These are phyloP conservation scores for Atethmia centrago DNA, from an alignment of 2,888 invertebrate species.

Conservation along the genomic window DNA sequence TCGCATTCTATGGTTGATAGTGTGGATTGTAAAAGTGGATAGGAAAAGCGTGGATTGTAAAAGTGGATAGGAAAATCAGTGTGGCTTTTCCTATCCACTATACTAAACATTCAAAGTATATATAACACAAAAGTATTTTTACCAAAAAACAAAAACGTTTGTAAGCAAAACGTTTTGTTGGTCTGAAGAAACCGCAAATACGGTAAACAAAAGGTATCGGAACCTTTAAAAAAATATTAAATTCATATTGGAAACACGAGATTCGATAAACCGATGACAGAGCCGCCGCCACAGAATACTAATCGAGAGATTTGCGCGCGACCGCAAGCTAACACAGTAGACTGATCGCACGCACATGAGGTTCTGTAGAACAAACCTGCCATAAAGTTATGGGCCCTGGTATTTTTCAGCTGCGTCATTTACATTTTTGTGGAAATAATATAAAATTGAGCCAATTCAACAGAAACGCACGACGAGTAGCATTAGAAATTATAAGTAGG, in stretches of 20 bases:
- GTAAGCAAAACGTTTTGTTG: conserved; percentile 54
- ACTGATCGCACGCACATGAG: conserved; percentile 61
- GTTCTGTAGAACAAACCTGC: conserved; percentile 53
- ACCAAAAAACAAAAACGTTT: conserved; percentile 39
- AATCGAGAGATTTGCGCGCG: conserved; percentile 81
- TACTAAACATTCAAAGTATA: conserved; percentile 1
- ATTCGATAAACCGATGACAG: conserved; percentile 80
- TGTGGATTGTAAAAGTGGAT: no score
- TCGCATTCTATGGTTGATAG: no score
- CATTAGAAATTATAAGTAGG: not conserved
- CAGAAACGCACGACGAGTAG: not conserved
- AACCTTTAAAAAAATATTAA: conserved; percentile 71
- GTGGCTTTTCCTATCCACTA: no score
- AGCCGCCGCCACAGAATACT: conserved; percentile 81
- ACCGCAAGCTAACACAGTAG: conserved; percentile 77
- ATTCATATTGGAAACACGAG: conserved; percentile 77
- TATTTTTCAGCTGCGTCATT: conserved; percentile 21
- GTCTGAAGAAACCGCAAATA: conserved; percentile 70
- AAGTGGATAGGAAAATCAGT: no score
- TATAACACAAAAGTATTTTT: conserved; percentile 12
- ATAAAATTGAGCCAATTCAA: not conserved
- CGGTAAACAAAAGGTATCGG: conserved; percentile 71
- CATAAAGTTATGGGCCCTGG: conserved; percentile 55
- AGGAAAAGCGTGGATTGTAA: no score
- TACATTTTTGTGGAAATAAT: not conserved